Base-by-base conservation (phyloP, 1,140 invertebrate genomes). In the Proales similis region DNA sequence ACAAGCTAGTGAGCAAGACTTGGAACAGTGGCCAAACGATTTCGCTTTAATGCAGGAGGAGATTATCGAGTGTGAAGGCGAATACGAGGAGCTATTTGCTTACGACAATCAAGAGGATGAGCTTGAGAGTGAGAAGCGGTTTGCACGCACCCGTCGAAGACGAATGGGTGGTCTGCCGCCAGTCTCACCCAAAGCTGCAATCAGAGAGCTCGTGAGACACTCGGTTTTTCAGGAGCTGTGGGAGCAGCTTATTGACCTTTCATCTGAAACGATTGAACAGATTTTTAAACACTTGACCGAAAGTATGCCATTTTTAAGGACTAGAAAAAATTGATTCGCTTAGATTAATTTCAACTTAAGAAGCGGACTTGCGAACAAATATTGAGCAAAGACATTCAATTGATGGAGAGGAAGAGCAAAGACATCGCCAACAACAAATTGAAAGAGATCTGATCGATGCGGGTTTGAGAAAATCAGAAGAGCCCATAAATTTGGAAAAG, bases 51-150 rank as follows among this genome's bases (percentile, higher is more conserved):
- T 57, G 19, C 6, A 57, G 30, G 51, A 57, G 17, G 51, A 57
- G 45, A 42, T 57, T 29, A 30, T 57, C 14, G 36, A 57, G 5
- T 26, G 45, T 17, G 51, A 57, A 12, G 51, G 51, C 4, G 32
- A 19, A 12, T 57, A 57, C 32, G 51, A 57, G 19, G 51, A 57
- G 17, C 20, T 57, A 26, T 30, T 57, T 14, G 51, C 51, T 22
- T 57, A 57, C 27, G 51, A 57, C 9, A 57, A 57, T 17, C 51
- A 57, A 36, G 51, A 57, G 45, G 51, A 57, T 42, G 51, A 57
- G 22, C 45, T 57, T 20, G 51, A 57, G 17, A 36, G 45, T 42
- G 45, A 57, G n/a, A 57, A 57, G 22, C 33, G 51, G 14, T 42
- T 57, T n/a, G n/a, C n/a, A 26, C 39, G 45, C 22, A n/a, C 45